Evolutionary conservation across 2,797 vertebrate genomes (phyloP), one percentile per base, ranked within the genome.

Genomic region (Sternarchorhynchus goeldii): DNA sequence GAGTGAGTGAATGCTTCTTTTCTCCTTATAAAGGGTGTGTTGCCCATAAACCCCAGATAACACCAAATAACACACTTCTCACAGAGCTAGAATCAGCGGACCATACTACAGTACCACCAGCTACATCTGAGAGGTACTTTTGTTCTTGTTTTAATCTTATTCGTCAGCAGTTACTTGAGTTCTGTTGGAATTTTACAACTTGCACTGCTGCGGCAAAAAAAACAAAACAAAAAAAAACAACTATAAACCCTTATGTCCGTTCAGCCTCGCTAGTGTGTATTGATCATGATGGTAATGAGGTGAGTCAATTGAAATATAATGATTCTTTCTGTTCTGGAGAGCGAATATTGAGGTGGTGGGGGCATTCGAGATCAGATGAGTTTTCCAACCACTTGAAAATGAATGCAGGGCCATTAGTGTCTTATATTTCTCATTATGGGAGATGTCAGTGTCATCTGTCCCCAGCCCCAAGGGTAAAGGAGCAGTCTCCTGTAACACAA

Each of bases 361-460:
- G 73, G 69, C 32, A 36, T 32, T 72, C 53, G 55, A 75, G 62
- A 82, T 73, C 79, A 67, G 76, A 82, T 80, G 70, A 59, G 59
- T 76, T 82, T 79, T 82, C 25, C 60, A 68, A 79, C 74, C 73
- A 25, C 66, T 41, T 77, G 68, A 65, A 25, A 67, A 72, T 55
- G 63, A 76, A 76, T 81, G 69, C 68, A 64, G 75, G 53, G 73
- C 60, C 74, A 83, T 82, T 83, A 83, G 79, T 73, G 81, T 73
- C 75, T 83, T 82, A 60, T 79, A 84, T 81, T 85, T 81, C 78
- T 84, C 82, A 82, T 86, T 86, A 85, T 75, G 68, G 77, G 32
- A 53, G 68, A 75, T 82, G 81, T 83, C 81, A 86, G 80, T 64
- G 62, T 82, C 80, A 80, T 79, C 72, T 74, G 79, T 81, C 64